Conservation (phyloP, 2,113 vertebrate species). For the Anguilla japonica region DNA sequence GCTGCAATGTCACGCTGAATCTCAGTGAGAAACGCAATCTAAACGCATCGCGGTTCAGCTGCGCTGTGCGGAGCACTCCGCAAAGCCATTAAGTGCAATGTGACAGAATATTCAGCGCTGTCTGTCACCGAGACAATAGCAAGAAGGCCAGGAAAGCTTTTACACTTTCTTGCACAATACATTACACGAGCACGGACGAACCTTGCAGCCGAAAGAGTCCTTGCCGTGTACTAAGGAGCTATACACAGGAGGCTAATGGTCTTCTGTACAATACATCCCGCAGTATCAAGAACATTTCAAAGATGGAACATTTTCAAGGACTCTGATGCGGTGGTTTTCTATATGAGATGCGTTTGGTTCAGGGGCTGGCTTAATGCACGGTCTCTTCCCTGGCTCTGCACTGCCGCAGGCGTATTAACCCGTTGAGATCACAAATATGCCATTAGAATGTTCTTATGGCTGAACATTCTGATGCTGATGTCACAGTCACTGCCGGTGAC, state of each 20-base stretch:
- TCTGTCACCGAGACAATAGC: not conserved
- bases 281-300: not conserved
- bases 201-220: not conserved
- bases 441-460: no score
- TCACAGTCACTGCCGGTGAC: no score
- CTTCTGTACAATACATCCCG: not conserved
- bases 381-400: not conserved
- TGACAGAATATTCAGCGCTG: conserved; percentile 25
- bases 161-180: not conserved
- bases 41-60: not conserved
- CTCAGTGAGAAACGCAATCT: not conserved
- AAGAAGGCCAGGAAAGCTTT: not conserved
- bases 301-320: not conserved
- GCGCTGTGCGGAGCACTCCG: not conserved
- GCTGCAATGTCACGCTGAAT: conserved; percentile 24
- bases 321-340: not conserved
- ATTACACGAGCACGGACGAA: not conserved
- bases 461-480: no score
- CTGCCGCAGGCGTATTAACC: not conserved
- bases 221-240: not conserved
- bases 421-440: no score
- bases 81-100: conserved; percentile 11
- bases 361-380: not conserved
- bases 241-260: not conserved
- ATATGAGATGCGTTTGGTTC: not conserved